Base-by-base conservation (phyloP, 2,888 invertebrate species). In the Synanthedon myopaeformis region DNA sequence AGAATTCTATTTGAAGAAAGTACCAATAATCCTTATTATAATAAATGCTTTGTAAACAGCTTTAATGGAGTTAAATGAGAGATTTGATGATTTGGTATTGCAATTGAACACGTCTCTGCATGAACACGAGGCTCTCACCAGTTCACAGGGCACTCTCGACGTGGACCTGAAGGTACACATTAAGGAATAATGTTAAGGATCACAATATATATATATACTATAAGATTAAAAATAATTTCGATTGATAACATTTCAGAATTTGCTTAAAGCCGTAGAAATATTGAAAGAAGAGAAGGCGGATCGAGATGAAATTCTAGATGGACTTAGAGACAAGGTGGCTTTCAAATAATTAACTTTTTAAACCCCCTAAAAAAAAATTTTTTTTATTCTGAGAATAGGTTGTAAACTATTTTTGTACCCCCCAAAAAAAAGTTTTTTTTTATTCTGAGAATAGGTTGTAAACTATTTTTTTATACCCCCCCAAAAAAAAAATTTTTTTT, bases 281-380 rank as follows among this genome's bases (percentile, higher is more conserved):
- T 60, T 86, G 41, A 70, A 76, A 0, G 85, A 84, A 49, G 71
- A 82, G 60, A 86, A 86, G 54, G 77, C 78, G 8, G 86, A 86
- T 51, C 69, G 78, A 0, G 84, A 84, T 45, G 86, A 86, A 60
- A 74, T 86, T 2, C 49, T 67, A 3, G 86, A 86, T 41, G 78
- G 78, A 0, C 70, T 85, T 0, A 62, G 76, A 8, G 83, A 85
- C 55, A 86, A 86, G 77, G 84, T 79, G 35, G 35, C 35, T 10
- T 35, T 35, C 35, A 10, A 35, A 35, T 35, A 0, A 35, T 35
- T 35, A 35, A 8, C 10, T 35, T n/a, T n/a, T n/a, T n/a, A n/a
- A n/a, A n/a, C n/a, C n/a, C n/a, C n/a, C n/a, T n/a, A n/a, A n/a
- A n/a, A n/a, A n/a, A n/a, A n/a, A n/a, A n/a, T n/a, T n/a, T n/a